Conservation (phyloP, 1,140 invertebrate species). For the Piezodorus guildinii region DNA sequence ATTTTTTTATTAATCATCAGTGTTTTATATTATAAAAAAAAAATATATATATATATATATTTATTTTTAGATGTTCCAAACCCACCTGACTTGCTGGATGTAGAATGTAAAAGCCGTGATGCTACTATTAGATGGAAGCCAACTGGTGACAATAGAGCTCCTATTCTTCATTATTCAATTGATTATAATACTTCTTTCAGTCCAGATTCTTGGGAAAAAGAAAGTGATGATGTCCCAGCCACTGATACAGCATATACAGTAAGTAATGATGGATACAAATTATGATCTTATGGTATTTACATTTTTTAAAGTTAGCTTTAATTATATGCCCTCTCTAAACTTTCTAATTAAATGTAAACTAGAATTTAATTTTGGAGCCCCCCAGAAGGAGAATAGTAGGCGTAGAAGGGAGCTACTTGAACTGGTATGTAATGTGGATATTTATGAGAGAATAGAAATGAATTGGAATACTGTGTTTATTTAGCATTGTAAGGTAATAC, state of each 20-base stretch:
- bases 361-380: too few relatives aligned
- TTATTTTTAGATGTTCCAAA: conserved; percentile 74
- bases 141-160: conserved; percentile 85
- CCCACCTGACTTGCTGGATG: conserved; percentile 54
- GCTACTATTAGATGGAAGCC: conserved; percentile 73
- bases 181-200: conserved; percentile 92
- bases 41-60: too few relatives aligned
- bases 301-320: too few relatives aligned
- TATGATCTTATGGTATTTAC: too few relatives aligned
- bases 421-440: too few relatives aligned
- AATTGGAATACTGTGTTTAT: too few relatives aligned
- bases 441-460: too few relatives aligned
- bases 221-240: conserved; percentile 62
- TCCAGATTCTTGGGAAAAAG: conserved; percentile 79
- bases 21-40: not conserved
- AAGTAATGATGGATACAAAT: conserved; percentile 17
- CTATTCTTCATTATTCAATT: conserved; percentile 82
- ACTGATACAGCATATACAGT: conserved; percentile 61
- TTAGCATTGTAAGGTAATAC: too few relatives aligned
- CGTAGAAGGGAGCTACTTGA: too few relatives aligned
- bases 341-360: too few relatives aligned
- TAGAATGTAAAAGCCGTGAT: conserved; percentile 55
- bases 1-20: not conserved
- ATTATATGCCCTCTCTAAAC: too few relatives aligned
- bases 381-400: too few relatives aligned